phyloP scores from a whole-genome alignment of 2,797 vertebrate species.

The Sarcophilus harrisii region DNA sequence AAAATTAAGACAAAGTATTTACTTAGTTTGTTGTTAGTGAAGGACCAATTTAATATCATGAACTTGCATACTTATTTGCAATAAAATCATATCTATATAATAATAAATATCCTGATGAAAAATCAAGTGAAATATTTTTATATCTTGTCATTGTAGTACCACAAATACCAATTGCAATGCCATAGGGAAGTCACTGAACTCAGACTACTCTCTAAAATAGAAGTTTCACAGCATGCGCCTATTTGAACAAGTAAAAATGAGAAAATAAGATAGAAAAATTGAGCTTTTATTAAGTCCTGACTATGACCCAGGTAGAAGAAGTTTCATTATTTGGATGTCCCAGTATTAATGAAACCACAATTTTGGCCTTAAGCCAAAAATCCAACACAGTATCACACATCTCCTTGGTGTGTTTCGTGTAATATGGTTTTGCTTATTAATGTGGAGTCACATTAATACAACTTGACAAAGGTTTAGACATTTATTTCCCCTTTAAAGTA shows the following conservation, averaged over 20 bases:
- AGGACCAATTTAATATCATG: constrained; percentile 3
- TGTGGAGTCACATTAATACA: not conserved
- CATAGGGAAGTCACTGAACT: not conserved
- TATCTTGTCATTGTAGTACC: not conserved
- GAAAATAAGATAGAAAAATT: not conserved
- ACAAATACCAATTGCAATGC: not conserved
- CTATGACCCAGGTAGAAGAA: not conserved
- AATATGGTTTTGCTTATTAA: not conserved
- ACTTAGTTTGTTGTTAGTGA: not conserved
- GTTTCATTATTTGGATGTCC: not conserved
- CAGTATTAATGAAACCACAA: not conserved
- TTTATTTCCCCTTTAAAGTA: not conserved
- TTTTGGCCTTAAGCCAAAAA: not conserved
- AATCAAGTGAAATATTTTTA: not conserved
- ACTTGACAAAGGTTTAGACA: not conserved
- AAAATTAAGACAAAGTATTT: not conserved
- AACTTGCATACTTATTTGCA: not conserved
- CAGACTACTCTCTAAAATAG: not conserved
- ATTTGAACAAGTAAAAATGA: too few relatives aligned
- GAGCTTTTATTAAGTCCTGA: not conserved
- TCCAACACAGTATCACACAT: not conserved
- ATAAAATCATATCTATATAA: constrained; percentile 1
- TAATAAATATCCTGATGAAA: not conserved
- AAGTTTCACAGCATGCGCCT: too few relatives aligned
- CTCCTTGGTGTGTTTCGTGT: not conserved